Evolutionary conservation across 2,113 vertebrate genomes (phyloP).

Genomic region (Tachycineta bicolor): DNA sequence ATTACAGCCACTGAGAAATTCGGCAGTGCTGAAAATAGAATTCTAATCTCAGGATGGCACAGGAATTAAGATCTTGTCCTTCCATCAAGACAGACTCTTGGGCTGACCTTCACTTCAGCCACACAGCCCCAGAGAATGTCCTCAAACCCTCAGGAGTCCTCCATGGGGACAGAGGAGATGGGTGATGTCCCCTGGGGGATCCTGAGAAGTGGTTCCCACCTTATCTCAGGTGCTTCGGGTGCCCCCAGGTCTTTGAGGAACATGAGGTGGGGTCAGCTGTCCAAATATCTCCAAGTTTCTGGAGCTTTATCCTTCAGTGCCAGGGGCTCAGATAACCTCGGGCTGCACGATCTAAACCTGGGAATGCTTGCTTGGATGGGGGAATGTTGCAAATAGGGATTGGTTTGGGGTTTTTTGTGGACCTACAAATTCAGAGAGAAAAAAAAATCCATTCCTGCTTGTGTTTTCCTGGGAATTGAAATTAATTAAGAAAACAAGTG

Average conservation of each 20-base stretch:
- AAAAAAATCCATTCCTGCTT: background rate
- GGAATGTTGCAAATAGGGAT: background rate
- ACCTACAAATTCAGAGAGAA: background rate
- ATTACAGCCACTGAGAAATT: background rate
- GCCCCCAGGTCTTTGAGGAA: background rate
- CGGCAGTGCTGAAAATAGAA: slow-evolving; percentile 19
- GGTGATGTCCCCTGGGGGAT: background rate
- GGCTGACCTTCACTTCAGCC: background rate
- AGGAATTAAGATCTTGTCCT: background rate
- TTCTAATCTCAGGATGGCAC: background rate
- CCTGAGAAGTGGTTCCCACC: background rate
- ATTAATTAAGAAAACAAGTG: background rate
- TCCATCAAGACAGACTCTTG: background rate
- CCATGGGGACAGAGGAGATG: background rate
- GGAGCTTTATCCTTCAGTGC: background rate
- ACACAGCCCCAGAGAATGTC: background rate
- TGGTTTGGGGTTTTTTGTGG: background rate
- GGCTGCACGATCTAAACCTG: background rate
- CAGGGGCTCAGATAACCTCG: background rate
- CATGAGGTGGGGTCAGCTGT: background rate
- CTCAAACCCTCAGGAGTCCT: background rate
- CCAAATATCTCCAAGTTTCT: background rate
- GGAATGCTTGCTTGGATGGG: background rate
- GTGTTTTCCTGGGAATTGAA: background rate
- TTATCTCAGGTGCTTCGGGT: background rate